Base-by-base conservation (phyloP, 1,140 invertebrate species). In the Hyphantria cunea region DNA sequence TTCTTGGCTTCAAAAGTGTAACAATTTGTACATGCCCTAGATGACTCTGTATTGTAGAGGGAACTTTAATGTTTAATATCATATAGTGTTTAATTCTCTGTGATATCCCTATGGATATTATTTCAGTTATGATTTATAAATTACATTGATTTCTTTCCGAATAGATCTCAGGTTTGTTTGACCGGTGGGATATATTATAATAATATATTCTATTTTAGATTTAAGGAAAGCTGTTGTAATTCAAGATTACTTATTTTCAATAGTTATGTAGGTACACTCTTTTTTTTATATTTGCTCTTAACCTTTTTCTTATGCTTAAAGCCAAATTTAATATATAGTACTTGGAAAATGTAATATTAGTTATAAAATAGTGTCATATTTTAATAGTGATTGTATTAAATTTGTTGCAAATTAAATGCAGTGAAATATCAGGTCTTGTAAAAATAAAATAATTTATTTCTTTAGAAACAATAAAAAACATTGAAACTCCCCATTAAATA, bases 21-120 rank as follows among this genome's bases (percentile, higher is more conserved):
- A n/a, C n/a, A n/a, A n/a, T n/a, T 72, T 70, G 54, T 79, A 76
- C 60, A 71, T 52, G 39, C 42, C 53, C 53, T 66, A 37, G 49
- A 41, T 63, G 47, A 58, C 17, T 70, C 68, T 53, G 54, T 55
- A 49, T 65, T 67, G 32, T 60, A 48, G 67, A 72, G 64, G 72
- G 56, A 89, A 87, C 86, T 74, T 86, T 85, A 86, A 73, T 73
- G 83, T 89, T 84, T 86, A 83, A 80, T 89, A 79, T 82, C 76
- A 78, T n/a, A n/a, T 81, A 84, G 71, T 71, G 45, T 25, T 66
- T 75, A 68, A 66, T 61, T 58, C 71, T 77, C 76, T 84, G 77
- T 89, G 82, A 85, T 86, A 73, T 80, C 75, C 70, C 54, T 72
- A 65, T 74, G 72, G 78, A 86, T 84, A 80, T 85, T 76, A 78